Evolutionary conservation across 2,113 vertebrate genomes (phyloP), one percentile per base, ranked within the genome.

Genomic region (Neolamprologus caudopunctatus): DNA sequence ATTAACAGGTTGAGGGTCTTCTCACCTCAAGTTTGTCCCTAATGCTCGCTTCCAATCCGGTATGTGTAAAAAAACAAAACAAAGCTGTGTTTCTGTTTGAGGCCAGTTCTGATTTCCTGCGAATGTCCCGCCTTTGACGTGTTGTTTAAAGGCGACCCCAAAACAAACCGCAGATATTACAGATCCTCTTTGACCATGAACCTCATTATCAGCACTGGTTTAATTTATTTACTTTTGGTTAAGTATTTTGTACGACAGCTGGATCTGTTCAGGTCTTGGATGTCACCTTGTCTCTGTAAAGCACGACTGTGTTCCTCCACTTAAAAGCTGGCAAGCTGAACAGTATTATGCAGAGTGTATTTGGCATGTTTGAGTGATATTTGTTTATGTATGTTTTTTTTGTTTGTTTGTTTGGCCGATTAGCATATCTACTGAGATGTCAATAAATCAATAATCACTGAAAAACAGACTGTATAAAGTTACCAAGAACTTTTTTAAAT

Each of bases 211-310:
- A 58, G 33, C 78, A 19, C 79, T 33, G 14, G 12, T 87, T 93
- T 90, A 51, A 78, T 28, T 81, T 57, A 86, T 93, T 91, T 90
- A 85, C 83, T 92, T 85, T 66, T 91, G 63, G 63, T 89, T 79
- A 83, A 84, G 35, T 84, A 81, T 92, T 92, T 89, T 88, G 35
- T 89, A 81, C 31, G 16, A 53, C 79, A 91, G 87, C 85, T 84
- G 81, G 88, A 90, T 90, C 87, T 88, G 84, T 80, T 51, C 45
- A 78, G 58, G 40, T 79, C 35, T 89, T 5, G 16, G 83, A 61
- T 68, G 78, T 87, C 87, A 83, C 81, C 40, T 19, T 13, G 82
- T 87, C 4, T 33, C 14, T 78, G 35, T 53, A 40, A 87, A 85
- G 86, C 88, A 87, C 37, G 80, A 37, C 58, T 61, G 55, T 81